Percentiles rank a stretch among this genome's conserved stretches.
Evolutionary conservation across 1,140 invertebrate species (phyloP).

Genomic region (Andrena cerasifolii): DNA sequence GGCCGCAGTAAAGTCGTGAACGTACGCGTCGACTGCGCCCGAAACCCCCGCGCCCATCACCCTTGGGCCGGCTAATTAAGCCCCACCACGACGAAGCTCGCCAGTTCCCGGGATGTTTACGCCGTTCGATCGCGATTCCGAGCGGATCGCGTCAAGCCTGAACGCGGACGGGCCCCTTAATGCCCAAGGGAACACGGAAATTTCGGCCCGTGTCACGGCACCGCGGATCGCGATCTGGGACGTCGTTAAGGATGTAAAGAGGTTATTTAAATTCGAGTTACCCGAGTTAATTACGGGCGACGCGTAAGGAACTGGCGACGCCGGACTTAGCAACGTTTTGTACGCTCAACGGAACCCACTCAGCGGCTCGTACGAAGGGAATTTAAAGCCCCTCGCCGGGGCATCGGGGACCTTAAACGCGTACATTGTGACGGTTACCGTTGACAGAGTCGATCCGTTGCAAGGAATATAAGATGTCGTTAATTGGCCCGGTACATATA

Average conservation of each 20-base stretch:
- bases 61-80: slow-evolving; percentile 51
- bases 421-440: background rate
- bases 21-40: slow-evolving; percentile 34
- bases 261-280: slow-evolving; percentile 41
- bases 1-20: slow-evolving; percentile 53
- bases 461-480: slow-evolving; percentile 23
- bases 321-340: slow-evolving; percentile 1
- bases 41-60: slow-evolving; percentile 1
- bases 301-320: slow-evolving; percentile 12
- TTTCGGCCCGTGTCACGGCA: background rate
- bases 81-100: slow-evolving; percentile 9
- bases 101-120: slow-evolving; percentile 41
- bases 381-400: slow-evolving; percentile 5
- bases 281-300: slow-evolving; percentile 30
- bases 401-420: background rate
- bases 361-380: background rate
- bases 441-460: background rate
- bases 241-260: slow-evolving; percentile 37
- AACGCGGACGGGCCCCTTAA: background rate
- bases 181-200: background rate
- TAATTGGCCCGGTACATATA: slow-evolving; percentile 16
- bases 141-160: slow-evolving; percentile 32
- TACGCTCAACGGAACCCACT: slow-evolving; percentile 18
- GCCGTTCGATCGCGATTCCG: slow-evolving; percentile 32
- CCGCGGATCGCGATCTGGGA: background rate